Evolutionary conservation across 2,888 invertebrate genomes (phyloP).

Genomic region (Ophion ventricosus): DNA sequence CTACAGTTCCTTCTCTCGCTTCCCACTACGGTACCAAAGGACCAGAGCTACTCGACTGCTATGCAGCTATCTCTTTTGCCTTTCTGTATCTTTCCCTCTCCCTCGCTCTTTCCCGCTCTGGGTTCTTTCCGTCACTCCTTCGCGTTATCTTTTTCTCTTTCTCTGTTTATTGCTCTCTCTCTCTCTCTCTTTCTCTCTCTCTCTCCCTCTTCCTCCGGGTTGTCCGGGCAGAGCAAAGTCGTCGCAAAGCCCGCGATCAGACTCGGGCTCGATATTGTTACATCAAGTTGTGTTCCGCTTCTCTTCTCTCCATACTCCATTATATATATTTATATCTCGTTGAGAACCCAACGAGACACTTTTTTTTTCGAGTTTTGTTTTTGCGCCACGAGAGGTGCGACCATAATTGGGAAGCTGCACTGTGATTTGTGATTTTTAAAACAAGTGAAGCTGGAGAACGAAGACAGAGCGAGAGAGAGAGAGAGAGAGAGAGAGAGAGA

Average conservation of each 20-base stretch:
- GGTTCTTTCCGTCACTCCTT: neutral
- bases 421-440: constrained; percentile 2
- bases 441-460: neutral
- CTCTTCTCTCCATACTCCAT: constrained; percentile 27
- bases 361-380: neutral
- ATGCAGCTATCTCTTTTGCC: constrained; percentile 47
- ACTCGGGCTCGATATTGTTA: constrained; percentile 52
- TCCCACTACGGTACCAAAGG: constrained; percentile 41
- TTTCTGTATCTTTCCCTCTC: constrained; percentile 38
- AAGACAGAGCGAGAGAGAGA: no score
- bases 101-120: constrained; percentile 3
- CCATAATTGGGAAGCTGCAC: neutral
- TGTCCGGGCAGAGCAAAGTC: constrained; percentile 59
- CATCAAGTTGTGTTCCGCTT: constrained; percentile 49
- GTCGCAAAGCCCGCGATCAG: constrained; percentile 60
- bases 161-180: neutral
- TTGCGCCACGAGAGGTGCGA: neutral
- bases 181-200: constrained; percentile 18
- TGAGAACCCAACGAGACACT: constrained; percentile 18
- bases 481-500: no score
- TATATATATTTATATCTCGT: constrained; percentile 12
- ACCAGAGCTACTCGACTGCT: constrained; percentile 37
- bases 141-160: neutral
- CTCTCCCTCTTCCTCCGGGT: constrained; percentile 28
- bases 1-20: constrained; percentile 38